These are phyloP conservation scores for Centruroides vittatus DNA, from an alignment of 1,140 invertebrate species.

Conservation along the genomic window DNA sequence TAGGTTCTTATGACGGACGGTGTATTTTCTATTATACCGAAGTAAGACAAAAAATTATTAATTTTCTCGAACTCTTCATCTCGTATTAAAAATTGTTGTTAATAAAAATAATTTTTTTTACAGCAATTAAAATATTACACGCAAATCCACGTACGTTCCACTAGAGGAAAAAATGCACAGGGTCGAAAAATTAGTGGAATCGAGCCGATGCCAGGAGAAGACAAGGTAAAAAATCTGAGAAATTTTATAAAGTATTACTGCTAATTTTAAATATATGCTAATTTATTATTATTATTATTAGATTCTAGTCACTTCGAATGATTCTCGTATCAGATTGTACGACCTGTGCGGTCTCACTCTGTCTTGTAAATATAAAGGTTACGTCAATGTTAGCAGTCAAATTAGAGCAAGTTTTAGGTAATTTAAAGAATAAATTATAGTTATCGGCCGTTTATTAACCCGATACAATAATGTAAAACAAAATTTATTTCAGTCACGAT, in stretches of 20 bases:
- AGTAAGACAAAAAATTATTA: slow-evolving; percentile 23
- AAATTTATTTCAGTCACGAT: slow-evolving; percentile 55
- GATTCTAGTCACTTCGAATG: slow-evolving; percentile 94
- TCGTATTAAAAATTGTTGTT: background rate
- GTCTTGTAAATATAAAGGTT: slow-evolving; percentile 92
- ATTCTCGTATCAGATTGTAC: slow-evolving; percentile 90
- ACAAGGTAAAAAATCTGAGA: slow-evolving; percentile 43
- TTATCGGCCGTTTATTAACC: background rate
- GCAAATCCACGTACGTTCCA: slow-evolving; percentile 88
- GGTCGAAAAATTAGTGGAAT: slow-evolving; percentile 95
- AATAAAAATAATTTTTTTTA: slow-evolving; percentile 9
- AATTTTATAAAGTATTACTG: background rate
- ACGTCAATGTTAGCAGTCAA: slow-evolving; percentile 89
- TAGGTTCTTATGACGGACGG: slow-evolving; percentile 94
- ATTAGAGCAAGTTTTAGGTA: slow-evolving; percentile 84
- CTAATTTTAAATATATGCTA: background rate
- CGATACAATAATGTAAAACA: too few relatives aligned
- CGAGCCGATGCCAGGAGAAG: slow-evolving; percentile 89
- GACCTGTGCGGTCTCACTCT: slow-evolving; percentile 89
- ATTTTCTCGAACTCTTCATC: background rate
- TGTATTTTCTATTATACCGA: slow-evolving; percentile 98
- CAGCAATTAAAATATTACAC: slow-evolving; percentile 93
- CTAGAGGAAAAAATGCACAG: slow-evolving; percentile 81
- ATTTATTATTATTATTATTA: slow-evolving; percentile 26
- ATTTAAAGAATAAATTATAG: slow-evolving; percentile 1